Evolutionary conservation across 2,888 invertebrate species (phyloP), one percentile per base, ranked within the genome.

Genomic region (Eustalomyia histrio): DNA sequence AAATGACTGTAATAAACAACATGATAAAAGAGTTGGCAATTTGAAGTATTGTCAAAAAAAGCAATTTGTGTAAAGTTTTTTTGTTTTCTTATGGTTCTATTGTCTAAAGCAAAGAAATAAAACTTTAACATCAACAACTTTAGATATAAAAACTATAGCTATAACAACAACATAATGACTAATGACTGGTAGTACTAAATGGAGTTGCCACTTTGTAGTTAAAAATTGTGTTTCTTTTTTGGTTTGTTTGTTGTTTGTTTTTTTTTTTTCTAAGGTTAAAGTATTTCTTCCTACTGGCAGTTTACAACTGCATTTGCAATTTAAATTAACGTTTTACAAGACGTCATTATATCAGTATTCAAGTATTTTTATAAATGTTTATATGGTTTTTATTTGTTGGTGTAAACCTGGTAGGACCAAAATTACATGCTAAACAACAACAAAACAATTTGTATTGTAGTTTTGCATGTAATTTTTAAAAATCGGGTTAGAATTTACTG

Each of bases 311-410:
- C 76, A 82, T 84, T 84, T 83, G 83, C 80, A 84, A 83, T 83
- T 83, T 83, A 79, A 84, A 83, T 84, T 82, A 84, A 58, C 75
- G 79, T 80, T 83, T 83, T 83, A 76, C 76, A 82, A 79, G 78
- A 73, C 76, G 80, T 81, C 80, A 81, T 81, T 81, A 76, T 76
- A 74, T 76, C 80, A 76, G 73, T 61, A 50, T 50, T 63, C 68
- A 69, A 69, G 60, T 65, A 63, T 57, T 16, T 68, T 43, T 68
- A 9, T 29, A 79, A 63, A 57, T 63, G 55, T 67, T 18, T 50
- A 14, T 18, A 33, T 29, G 33, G 10, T 24, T 68, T 9, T 53
- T 58, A 50, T 75, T 47, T 29, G 10, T 6, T 60, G 17, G 4
- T 29, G 10, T 9, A 35, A 35, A 29, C 10, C 80, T 43, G 68